phyloP scores from a whole-genome alignment of 2,797 vertebrate species.

The Smutsia gigantea region DNA sequence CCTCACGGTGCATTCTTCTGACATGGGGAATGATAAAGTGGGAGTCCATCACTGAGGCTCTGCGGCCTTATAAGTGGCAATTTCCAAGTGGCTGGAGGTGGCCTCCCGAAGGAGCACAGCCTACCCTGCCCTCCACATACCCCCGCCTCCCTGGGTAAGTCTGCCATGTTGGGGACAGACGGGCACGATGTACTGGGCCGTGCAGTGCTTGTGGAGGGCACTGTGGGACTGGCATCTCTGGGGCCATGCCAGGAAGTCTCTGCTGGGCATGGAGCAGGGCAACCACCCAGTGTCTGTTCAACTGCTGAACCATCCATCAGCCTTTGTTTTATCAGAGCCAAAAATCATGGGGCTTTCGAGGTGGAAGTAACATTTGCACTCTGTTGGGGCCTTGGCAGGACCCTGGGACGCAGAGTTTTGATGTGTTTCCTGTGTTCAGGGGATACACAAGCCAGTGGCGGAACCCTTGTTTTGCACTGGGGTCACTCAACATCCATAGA shows the following conservation, averaged over 20 bases:
- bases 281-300: background rate
- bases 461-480: background rate
- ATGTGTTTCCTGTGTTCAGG: background rate
- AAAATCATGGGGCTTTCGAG: background rate
- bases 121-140: background rate
- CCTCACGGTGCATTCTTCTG: constrained; percentile 84
- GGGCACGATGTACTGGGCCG: background rate
- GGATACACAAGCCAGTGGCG: background rate
- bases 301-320: background rate
- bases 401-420: background rate
- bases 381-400: background rate
- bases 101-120: background rate
- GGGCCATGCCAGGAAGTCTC: background rate
- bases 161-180: background rate
- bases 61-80: constrained; percentile 77
- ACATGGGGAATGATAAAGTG: constrained; percentile 83
- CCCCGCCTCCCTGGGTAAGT: background rate
- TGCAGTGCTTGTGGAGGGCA: background rate
- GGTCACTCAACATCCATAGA: background rate
- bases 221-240: background rate
- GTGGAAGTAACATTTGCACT: background rate
- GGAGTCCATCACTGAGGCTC: constrained; percentile 80
- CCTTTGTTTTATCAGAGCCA: background rate
- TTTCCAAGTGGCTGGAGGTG: constrained; percentile 80
- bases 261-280: background rate